Percentiles rank a stretch among this genome's conserved stretches.
Evolutionary conservation across 2,797 vertebrate genomes (phyloP).

Genomic region (Tolypeutes matacus): DNA sequence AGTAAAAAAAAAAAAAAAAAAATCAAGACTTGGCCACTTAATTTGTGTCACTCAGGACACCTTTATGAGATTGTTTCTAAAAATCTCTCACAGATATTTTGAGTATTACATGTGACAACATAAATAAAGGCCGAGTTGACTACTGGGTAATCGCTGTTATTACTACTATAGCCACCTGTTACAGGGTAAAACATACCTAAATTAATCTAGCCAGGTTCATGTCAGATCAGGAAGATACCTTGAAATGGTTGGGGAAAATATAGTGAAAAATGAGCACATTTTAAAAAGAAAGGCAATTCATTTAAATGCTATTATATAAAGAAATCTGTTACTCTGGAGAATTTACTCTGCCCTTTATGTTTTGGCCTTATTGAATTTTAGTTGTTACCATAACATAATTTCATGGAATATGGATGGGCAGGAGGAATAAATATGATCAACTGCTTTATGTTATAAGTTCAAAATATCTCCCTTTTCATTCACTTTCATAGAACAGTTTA

Average conservation of each 20-base stretch:
- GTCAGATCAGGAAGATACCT: slow-evolving; percentile 20
- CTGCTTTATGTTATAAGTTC: neutral
- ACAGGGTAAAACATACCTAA: slow-evolving; percentile 33
- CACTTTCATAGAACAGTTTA: neutral
- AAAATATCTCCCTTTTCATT: neutral
- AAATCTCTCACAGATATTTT: neutral
- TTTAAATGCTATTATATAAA: slow-evolving; percentile 53
- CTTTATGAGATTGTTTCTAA: slow-evolving; percentile 16
- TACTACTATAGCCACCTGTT: slow-evolving; percentile 8
- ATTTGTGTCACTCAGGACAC: neutral
- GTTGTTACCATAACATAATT: neutral
- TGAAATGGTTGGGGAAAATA: neutral
- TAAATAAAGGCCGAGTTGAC: neutral
- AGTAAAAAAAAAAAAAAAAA: neutral
- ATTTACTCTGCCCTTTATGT: neutral
- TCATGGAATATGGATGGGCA: neutral
- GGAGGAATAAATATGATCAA: neutral
- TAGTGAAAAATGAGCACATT: neutral
- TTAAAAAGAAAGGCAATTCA: slow-evolving; percentile 8
- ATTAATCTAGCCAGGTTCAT: slow-evolving; percentile 31
- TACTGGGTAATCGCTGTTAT: too few species aligned
- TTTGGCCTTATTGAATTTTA: slow-evolving; percentile 26
- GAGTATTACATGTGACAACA: neutral
- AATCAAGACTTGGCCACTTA: neutral
- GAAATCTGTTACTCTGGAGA: neutral